These are phyloP conservation scores for Mus pahari DNA, from an alignment of 2,113 vertebrate genomes.

Conservation along the genomic window DNA sequence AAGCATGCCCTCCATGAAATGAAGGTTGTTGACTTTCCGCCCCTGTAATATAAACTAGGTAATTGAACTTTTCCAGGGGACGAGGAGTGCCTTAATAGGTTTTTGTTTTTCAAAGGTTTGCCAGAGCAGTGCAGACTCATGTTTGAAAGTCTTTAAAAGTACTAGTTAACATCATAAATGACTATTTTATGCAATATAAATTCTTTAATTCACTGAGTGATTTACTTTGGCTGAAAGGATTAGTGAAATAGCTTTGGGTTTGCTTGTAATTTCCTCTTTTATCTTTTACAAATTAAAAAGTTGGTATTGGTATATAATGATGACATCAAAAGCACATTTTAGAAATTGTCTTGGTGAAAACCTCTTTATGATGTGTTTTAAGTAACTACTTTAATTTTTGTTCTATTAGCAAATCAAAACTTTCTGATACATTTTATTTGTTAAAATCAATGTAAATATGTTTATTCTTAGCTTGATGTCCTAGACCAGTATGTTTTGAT, in stretches of 20 bases:
- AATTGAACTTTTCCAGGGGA: conserved; percentile 48
- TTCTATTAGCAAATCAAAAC: conserved; percentile 40
- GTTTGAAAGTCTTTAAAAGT: conserved; percentile 66
- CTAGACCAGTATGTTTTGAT: background rate
- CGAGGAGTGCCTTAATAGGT: background rate
- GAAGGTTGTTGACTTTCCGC: conserved; percentile 53
- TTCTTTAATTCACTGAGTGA: conserved; percentile 53
- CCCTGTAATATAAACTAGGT: conserved; percentile 45
- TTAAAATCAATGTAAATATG: conserved; percentile 32
- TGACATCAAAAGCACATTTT: conserved; percentile 27
- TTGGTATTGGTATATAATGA: conserved; percentile 30
- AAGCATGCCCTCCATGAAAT: conserved; percentile 48
- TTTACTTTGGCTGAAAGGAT: conserved; percentile 64
- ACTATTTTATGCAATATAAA: conserved; percentile 55
- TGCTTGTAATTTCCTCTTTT: conserved; percentile 66
- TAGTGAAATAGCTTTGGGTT: conserved; percentile 60
- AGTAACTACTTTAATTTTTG: conserved; percentile 46
- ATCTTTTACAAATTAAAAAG: conserved; percentile 65
- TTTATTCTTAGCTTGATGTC: conserved; percentile 21
- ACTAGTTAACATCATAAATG: conserved; percentile 49
- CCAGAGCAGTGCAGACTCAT: conserved; percentile 38
- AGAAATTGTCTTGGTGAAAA: background rate
- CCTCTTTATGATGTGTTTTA: conserved; percentile 49
- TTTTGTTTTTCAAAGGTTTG: conserved; percentile 65
- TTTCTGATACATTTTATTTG: conserved; percentile 57